Evolutionary conservation across 1,140 invertebrate genomes (phyloP).

Genomic region (Octopus bimaculoides): DNA sequence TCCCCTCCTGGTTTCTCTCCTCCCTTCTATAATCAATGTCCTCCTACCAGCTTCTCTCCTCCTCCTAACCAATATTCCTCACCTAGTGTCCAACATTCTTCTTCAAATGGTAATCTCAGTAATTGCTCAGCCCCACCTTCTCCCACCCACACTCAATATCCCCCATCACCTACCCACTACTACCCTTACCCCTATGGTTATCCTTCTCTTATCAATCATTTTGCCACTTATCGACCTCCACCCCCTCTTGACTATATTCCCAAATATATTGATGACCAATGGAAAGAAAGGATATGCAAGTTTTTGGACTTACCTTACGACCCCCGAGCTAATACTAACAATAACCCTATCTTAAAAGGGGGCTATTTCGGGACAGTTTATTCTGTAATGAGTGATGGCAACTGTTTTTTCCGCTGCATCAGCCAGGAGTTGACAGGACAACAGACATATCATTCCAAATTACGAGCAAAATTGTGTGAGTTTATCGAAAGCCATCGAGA

Average conservation of each 20-base stretch:
- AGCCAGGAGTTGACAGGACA: background rate
- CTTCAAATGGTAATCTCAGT: too few species aligned
- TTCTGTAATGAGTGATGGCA: background rate
- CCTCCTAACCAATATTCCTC: too few species aligned
- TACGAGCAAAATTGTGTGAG: background rate
- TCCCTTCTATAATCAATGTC: too few species aligned
- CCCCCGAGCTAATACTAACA: background rate
- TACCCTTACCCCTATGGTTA: background rate
- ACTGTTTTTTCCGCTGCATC: background rate
- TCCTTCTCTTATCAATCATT: background rate
- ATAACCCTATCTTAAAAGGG: background rate
- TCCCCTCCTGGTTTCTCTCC: too few species aligned
- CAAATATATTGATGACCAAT: background rate
- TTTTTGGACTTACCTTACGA: background rate
- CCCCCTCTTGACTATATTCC: background rate
- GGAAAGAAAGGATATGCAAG: background rate
- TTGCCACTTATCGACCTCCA: background rate
- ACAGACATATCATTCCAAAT: background rate
- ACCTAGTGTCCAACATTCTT: too few species aligned
- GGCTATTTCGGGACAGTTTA: background rate
- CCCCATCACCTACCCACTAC: background rate
- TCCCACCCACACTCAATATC: background rate
- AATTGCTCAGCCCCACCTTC: background rate
- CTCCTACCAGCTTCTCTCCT: too few species aligned
- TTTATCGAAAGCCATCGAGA: background rate